Conservation (phyloP, 1,140 invertebrate genomes). For the Drosophila tani region DNA sequence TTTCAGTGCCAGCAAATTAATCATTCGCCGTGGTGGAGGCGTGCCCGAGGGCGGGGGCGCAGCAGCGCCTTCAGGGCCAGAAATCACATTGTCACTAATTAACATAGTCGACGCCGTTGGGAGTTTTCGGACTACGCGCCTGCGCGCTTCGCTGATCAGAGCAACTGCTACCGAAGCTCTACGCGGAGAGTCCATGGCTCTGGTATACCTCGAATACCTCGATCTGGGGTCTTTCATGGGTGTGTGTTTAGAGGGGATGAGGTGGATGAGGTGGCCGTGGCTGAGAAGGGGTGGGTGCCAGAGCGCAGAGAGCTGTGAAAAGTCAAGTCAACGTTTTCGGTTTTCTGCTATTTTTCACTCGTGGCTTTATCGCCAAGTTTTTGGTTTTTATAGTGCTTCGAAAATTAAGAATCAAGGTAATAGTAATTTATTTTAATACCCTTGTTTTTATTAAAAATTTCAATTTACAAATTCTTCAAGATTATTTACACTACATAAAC, state of each 20-base stretch:
- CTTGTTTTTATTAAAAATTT: neutral
- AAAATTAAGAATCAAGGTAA: constrained; percentile 47
- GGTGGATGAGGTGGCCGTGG: constrained; percentile 1
- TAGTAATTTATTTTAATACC: constrained; percentile 5
- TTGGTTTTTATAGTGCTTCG: constrained; percentile 46
- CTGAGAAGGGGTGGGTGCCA: constrained; percentile 37
- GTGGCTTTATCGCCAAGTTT: neutral
- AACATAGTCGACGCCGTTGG: constrained; percentile 72
- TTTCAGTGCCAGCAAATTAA: constrained; percentile 70
- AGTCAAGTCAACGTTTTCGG: constrained; percentile 74
- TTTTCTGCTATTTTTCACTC: constrained; percentile 38
- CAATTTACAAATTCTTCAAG: too few relatives aligned
- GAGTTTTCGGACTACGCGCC: constrained; percentile 71
- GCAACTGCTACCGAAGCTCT: constrained; percentile 45
- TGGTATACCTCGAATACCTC: constrained; percentile 1
- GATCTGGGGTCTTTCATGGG: constrained; percentile 4
- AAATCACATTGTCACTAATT: constrained; percentile 82
- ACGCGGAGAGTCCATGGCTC: neutral
- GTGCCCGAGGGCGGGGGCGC: constrained; percentile 20
- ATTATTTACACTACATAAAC: too few relatives aligned
- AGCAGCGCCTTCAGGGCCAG: constrained; percentile 65
- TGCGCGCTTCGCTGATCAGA: constrained; percentile 75
- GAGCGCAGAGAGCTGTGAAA: constrained; percentile 77
- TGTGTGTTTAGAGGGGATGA: constrained; percentile 3
- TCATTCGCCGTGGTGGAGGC: constrained; percentile 57